phyloP scores from a whole-genome alignment of 2,888 invertebrate species.

The Harmothoe impar region DNA sequence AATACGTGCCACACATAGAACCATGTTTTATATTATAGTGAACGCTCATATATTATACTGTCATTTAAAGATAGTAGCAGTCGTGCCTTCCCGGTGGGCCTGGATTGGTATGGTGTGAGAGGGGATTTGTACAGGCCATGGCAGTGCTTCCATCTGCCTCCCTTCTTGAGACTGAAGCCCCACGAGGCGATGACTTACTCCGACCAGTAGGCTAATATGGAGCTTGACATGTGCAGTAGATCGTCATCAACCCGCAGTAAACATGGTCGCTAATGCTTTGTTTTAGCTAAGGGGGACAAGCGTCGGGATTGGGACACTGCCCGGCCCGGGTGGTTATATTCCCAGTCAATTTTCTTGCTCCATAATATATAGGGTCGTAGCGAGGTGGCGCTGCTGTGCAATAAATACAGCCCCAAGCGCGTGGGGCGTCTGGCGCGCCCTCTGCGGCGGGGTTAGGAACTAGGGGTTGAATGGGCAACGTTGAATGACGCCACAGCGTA shows the following conservation, averaged over 20 bases:
- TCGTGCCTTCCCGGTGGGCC: too few species aligned
- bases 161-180: neutral
- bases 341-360: neutral
- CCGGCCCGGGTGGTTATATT: neutral
- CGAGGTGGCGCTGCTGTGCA: constrained; percentile 33
- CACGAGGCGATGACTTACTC: constrained; percentile 9
- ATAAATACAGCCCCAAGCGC: neutral
- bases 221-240: neutral
- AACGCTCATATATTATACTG: too few species aligned
- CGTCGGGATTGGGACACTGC: neutral
- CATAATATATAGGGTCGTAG: constrained; percentile 38
- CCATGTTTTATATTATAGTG: too few species aligned
- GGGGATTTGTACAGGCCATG: neutral
- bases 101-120: neutral
- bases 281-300: neutral
- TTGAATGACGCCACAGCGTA: neutral
- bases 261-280: constrained; percentile 48
- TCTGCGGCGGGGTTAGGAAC: neutral
- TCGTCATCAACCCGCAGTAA: constrained; percentile 9
- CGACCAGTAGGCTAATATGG: constrained; percentile 35
- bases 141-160: neutral
- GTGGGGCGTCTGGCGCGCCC: neutral
- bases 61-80: too few species aligned
- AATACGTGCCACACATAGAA: too few species aligned
- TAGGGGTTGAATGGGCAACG: neutral